Conservation (phyloP, 2,888 invertebrate genomes). For the Rhimphoctona megacephalus region DNA sequence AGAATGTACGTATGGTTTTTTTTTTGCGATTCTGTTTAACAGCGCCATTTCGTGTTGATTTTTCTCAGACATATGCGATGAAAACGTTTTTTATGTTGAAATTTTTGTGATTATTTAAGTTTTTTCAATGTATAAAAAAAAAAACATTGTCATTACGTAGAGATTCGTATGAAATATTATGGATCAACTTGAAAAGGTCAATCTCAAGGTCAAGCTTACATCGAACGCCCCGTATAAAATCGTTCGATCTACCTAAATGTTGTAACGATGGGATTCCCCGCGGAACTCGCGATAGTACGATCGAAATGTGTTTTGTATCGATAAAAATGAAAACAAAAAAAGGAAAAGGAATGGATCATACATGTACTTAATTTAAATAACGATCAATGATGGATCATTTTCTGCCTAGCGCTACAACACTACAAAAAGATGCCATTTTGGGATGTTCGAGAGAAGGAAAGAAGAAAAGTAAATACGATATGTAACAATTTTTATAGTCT, state of each 20-base stretch:
- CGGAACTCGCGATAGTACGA: conserved; percentile 54
- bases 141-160: background rate
- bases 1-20: background rate
- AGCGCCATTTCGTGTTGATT: background rate
- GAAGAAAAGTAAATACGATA: conserved; percentile 39
- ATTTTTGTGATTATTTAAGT: background rate
- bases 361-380: conserved; percentile 62
- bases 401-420: conserved; percentile 11
- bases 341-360: conserved; percentile 20
- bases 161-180: background rate
- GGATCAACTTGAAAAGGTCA: conserved; percentile 23
- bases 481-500: conserved; percentile 42
- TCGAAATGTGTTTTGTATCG: conserved; percentile 77
- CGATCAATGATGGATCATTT: conserved; percentile 40
- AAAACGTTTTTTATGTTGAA: background rate
- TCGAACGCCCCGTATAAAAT: conserved; percentile 37
- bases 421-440: conserved; percentile 19
- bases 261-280: conserved; percentile 46
- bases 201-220: conserved; percentile 23
- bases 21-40: no score
- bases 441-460: conserved; percentile 41
- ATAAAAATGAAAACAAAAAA: conserved; percentile 60
- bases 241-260: conserved; percentile 49
- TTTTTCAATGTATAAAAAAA: background rate
- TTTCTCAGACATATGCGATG: background rate